These are phyloP conservation scores for Enteromius treurensis DNA, from an alignment of 2,797 vertebrate species.

Conservation along the genomic window DNA sequence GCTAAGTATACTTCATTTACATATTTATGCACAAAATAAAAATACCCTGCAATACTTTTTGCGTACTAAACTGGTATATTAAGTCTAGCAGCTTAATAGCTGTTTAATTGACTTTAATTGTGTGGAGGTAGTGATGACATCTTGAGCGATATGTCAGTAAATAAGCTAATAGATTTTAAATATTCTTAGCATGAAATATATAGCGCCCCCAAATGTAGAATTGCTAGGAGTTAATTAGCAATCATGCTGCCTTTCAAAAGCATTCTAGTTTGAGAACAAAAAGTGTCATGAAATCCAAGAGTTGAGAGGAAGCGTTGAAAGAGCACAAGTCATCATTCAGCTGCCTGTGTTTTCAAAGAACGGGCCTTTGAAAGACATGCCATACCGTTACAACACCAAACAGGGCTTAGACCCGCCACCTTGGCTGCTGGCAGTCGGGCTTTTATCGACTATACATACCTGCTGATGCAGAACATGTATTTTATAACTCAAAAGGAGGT, in stretches of 20 bases:
- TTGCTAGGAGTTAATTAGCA: conserved; percentile 38
- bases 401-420: conserved; percentile 36
- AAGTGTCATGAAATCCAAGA: conserved; percentile 57
- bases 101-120: no score
- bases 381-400: conserved; percentile 52
- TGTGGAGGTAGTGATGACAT: no score
- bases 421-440: background rate
- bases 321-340: conserved; percentile 77
- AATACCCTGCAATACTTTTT: no score
- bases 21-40: no score
- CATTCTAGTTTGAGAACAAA: conserved; percentile 70
- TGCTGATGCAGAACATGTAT: conserved; percentile 27
- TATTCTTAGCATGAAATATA: no score
- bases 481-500: conserved; percentile 27
- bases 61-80: no score
- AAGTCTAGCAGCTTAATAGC: no score
- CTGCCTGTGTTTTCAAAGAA: conserved; percentile 70
- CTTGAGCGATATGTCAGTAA: no score
- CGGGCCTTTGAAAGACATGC: conserved; percentile 75
- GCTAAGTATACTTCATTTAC: no score
- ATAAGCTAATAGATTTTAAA: no score
- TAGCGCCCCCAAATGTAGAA: conserved; percentile 4
- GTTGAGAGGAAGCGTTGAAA: conserved; percentile 71
- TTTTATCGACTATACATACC: conserved; percentile 16
- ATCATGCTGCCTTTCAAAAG: conserved; percentile 56